phyloP scores from a whole-genome alignment of 2,113 vertebrate genomes.

The Nesospiza acunhae region DNA sequence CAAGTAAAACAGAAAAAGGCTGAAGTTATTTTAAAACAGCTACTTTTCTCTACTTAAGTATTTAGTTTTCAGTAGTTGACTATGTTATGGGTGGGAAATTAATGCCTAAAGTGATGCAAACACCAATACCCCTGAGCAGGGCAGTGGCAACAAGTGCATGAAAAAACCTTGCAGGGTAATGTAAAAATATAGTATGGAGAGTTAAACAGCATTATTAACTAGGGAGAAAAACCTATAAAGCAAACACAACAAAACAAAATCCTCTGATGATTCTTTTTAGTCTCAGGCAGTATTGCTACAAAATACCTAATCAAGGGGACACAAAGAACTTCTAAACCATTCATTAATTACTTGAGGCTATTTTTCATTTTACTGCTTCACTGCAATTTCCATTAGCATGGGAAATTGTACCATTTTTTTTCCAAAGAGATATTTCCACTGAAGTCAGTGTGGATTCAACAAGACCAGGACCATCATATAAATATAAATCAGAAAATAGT shows the following conservation, averaged over 20 bases:
- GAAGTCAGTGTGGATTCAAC: neutral
- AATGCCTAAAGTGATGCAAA: neutral
- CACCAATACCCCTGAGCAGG: neutral
- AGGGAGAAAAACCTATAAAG: neutral
- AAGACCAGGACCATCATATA: slow-evolving; percentile 3
- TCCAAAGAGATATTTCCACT: slow-evolving; percentile 5
- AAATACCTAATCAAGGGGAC: neutral
- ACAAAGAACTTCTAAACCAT: neutral
- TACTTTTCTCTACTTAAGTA: neutral
- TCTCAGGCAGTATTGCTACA: rapidly evolving
- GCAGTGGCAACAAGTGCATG: neutral
- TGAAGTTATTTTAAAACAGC: neutral
- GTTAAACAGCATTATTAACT: neutral
- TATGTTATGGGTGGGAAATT: neutral
- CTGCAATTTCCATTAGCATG: neutral
- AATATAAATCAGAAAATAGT: slow-evolving; percentile 47
- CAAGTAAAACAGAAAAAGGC: neutral
- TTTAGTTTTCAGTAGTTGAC: neutral
- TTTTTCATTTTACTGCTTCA: neutral
- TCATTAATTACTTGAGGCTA: neutral
- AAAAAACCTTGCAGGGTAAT: neutral
- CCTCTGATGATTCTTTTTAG: neutral
- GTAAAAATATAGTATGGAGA: neutral
- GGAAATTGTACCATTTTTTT: neutral
- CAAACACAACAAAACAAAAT: neutral